Conservation (phyloP, 2,113 vertebrate species). For the Hydropotes inermis region DNA sequence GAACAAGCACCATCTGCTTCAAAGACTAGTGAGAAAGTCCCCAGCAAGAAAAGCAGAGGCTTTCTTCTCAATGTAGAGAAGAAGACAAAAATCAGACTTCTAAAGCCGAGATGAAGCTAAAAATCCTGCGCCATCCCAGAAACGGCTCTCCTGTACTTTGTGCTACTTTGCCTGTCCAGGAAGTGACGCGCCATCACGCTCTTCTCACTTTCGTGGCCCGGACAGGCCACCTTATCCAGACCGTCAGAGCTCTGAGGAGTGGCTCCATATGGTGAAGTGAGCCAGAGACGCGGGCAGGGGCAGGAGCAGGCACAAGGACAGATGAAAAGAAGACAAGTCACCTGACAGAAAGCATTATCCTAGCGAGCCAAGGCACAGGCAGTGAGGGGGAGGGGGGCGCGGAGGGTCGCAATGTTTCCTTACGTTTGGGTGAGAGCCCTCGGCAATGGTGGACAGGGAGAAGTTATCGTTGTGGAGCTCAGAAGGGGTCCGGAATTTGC, state of each 20-base stretch:
- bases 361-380: constrained; percentile 87
- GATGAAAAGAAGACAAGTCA: constrained; percentile 81
- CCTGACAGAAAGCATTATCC: constrained; percentile 89
- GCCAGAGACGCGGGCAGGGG: rapidly evolving
- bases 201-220: background rate
- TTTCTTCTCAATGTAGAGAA: background rate
- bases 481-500: constrained; percentile 95
- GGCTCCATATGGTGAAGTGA: background rate
- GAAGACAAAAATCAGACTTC: background rate
- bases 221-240: background rate
- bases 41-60: background rate
- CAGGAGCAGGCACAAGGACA: constrained; percentile 77
- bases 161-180: background rate
- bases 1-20: background rate
- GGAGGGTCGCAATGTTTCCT: constrained; percentile 89
- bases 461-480: constrained; percentile 99
- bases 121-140: background rate
- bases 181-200: rapidly evolving
- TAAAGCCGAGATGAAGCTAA: background rate
- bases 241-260: background rate
- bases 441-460: constrained; percentile 99
- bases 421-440: constrained; percentile 99
- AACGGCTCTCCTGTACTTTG: background rate
- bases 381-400: constrained; percentile 84
- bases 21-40: background rate